Evolutionary conservation across 2,888 invertebrate species (phyloP), one percentile per base, ranked within the genome.

Genomic region (Pachymerium ferrugineum): DNA sequence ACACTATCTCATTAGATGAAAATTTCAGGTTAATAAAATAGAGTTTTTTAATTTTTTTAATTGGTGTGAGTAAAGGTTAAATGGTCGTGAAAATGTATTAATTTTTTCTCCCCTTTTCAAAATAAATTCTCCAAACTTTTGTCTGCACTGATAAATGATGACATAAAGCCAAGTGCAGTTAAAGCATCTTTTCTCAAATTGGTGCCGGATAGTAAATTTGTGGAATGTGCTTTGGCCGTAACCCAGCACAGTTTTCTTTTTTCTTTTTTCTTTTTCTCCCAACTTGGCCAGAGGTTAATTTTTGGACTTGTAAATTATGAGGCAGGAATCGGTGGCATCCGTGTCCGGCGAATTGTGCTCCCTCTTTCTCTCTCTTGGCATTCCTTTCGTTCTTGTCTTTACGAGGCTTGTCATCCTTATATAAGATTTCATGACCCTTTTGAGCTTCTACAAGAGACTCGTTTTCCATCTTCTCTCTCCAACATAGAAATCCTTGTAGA

Each of bases 301-400:
- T 62, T 62, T 62, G 62, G 25, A 62, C 62, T 62, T 62, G 62
- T 62, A 62, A 62, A 62, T 62, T 62, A 62, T 62, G 62, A 62
- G 62, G 62, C 62, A 25, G 62, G 25, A 62, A 62, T 62, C 62
- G 62, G 62, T 62, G 62, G 62, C 62, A 28, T 62, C 28, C 62
- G 28, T 62, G 62, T 62, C 62, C 62, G 28, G 62, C 28, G 62
- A 62, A 12, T 62, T 62, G 62, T n/a, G n/a, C n/a, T n/a, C n/a
- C n/a, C 62, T 62, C 62, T 12, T 16, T 4, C 38, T 38, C 38
- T 62, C 62, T 25, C 62, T 62, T 62, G 25, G 62, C 62, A 62
- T 62, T 62, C 62, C 62, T 62, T 62, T 62, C 62, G 62, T 62
- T 62, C 62, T 62, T 62, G 62, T 62, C 62, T 62, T 62, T 62